Evolutionary conservation across 2,888 invertebrate genomes (phyloP).

Genomic region (Synergus japonicus): DNA sequence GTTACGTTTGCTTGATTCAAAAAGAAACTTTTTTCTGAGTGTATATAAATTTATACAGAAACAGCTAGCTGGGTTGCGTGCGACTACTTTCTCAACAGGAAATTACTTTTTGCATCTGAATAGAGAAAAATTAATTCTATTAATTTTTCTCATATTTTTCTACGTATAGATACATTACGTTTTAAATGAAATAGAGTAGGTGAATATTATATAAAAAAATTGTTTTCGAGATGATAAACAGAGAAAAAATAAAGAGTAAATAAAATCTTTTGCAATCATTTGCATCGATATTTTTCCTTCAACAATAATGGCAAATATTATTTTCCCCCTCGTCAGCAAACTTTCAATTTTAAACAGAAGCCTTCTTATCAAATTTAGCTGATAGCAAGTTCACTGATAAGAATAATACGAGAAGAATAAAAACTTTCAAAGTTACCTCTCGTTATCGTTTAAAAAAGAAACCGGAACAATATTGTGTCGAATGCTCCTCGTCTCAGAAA

Average conservation of each 20-base stretch:
- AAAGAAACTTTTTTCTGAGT: no score
- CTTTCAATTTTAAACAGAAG: not conserved
- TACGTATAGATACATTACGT: no score
- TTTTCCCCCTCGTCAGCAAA: not conserved
- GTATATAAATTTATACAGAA: no score
- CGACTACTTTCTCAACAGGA: no score
- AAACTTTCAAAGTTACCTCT: constrained; percentile 20
- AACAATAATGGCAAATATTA: not conserved
- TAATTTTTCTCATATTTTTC: no score
- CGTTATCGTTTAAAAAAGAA: constrained; percentile 22
- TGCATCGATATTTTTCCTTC: not conserved
- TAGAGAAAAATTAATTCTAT: no score
- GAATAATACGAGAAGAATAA: constrained; percentile 21
- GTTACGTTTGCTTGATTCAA: no score
- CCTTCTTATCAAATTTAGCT: constrained; percentile 9
- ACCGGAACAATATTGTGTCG: constrained; percentile 19
- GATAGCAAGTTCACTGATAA: constrained; percentile 17
- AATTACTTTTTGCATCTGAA: no score
- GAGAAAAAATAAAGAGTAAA: not conserved
- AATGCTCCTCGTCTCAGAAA: constrained; percentile 3
- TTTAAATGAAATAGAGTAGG: no score
- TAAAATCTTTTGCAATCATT: not conserved
- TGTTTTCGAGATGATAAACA: not conserved
- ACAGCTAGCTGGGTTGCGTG: no score
- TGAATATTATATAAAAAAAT: no score